Evolutionary conservation across 2,797 vertebrate species (phyloP).

Genomic region (Adrianichthys oophorus): DNA sequence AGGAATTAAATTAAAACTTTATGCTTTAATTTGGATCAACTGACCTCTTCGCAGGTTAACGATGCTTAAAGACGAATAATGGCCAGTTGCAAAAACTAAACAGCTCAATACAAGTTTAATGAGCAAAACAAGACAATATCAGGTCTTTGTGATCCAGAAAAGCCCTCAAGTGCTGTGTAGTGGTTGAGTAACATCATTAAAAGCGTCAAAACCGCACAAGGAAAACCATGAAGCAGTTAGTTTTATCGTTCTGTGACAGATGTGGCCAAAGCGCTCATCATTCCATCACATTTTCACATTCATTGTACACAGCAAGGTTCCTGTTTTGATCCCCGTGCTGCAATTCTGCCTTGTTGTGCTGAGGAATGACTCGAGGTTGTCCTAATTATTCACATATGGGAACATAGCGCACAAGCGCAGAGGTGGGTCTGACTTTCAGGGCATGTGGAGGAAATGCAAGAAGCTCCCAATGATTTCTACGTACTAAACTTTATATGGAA

Average conservation of each 20-base stretch:
- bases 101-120: constrained; percentile 25
- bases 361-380: constrained; percentile 59
- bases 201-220: constrained; percentile 24
- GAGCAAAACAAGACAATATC: neutral
- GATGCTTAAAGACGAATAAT: too few species aligned
- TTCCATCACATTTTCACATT: constrained; percentile 44
- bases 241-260: constrained; percentile 22
- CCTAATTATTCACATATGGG: constrained; percentile 70
- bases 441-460: constrained; percentile 12
- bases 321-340: constrained; percentile 52
- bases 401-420: constrained; percentile 38
- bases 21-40: neutral
- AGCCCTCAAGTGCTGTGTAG: constrained; percentile 19
- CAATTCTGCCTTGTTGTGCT: constrained; percentile 57
- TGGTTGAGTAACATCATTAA: constrained; percentile 25
- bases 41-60: neutral
- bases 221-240: constrained; percentile 35
- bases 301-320: constrained; percentile 41
- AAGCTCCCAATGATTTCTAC: constrained; percentile 1
- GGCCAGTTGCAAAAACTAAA: constrained; percentile 19
- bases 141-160: constrained; percentile 10
- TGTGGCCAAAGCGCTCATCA: constrained; percentile 8
- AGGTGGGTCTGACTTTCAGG: constrained; percentile 18
- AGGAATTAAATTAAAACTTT: neutral
- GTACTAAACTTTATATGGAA: constrained; percentile 5